Conservation (phyloP, 2,797 vertebrate species). For the Neomorphus geoffroyi region DNA sequence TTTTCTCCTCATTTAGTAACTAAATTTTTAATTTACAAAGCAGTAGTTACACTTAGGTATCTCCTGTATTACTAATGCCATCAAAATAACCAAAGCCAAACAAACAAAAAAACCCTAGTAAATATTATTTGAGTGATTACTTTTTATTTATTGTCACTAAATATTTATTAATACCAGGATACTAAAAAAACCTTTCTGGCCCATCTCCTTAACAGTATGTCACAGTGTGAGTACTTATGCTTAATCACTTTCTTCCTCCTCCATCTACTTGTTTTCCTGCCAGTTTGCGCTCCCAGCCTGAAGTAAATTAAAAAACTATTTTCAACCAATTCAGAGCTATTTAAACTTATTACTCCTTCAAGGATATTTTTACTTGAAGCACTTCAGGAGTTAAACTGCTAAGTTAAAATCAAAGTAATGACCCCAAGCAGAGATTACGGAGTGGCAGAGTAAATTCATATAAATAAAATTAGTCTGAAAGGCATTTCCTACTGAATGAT, state of each 20-base stretch:
- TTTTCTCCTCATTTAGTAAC: constrained; percentile 60
- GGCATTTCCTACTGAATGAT: constrained; percentile 75
- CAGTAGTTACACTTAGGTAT: constrained; percentile 9
- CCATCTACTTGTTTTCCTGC: constrained; percentile 40
- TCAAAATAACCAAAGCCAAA: neutral
- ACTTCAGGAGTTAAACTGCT: constrained; percentile 73
- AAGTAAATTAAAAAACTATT: constrained; percentile 76
- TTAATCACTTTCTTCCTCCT: constrained; percentile 47
- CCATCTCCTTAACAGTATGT: neutral
- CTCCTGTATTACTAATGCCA: neutral
- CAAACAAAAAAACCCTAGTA: neutral
- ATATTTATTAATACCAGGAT: neutral
- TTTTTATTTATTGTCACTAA: neutral
- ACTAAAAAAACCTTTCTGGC: constrained; percentile 1
- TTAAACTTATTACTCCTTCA: constrained; percentile 75
- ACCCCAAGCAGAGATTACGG: constrained; percentile 76
- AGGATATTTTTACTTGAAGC: constrained; percentile 76
- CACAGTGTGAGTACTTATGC: constrained; percentile 11
- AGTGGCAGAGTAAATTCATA: constrained; percentile 75
- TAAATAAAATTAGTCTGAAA: constrained; percentile 74
- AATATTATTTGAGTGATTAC: neutral
- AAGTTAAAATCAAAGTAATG: constrained; percentile 80
- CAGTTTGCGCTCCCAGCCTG: constrained; percentile 53
- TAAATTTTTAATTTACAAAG: constrained; percentile 62
- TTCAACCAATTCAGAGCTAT: constrained; percentile 67